A percentile compares a stretch with the other conserved stretches of the same genome.
These are phyloP conservation scores for Calcarius lapponicus DNA, from an alignment of 2,797 vertebrate species.

Conservation along the genomic window DNA sequence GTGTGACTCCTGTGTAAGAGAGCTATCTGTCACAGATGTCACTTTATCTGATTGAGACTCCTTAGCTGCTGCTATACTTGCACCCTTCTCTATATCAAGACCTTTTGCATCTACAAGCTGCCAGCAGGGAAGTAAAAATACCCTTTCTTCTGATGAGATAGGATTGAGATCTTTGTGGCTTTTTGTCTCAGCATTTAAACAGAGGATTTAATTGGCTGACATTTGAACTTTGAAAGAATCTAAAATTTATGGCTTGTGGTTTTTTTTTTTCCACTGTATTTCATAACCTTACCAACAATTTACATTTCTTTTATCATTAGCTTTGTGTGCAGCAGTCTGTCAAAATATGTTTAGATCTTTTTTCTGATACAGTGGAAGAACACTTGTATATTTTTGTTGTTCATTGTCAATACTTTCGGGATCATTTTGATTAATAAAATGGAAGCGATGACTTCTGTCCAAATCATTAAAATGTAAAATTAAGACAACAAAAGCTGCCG, in stretches of 20 bases:
- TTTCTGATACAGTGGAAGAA: constrained; percentile 1
- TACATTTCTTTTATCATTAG: background rate
- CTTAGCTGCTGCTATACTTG: constrained; percentile 61
- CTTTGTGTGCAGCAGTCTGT: background rate
- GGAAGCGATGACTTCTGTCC: background rate
- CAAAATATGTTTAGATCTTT: constrained; percentile 43
- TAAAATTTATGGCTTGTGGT: constrained; percentile 18
- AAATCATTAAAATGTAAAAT: background rate
- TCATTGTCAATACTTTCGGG: background rate
- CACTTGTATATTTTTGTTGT: constrained; percentile 15
- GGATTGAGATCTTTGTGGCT: constrained; percentile 51
- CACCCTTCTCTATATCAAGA: constrained; percentile 64
- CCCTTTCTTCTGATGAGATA: constrained; percentile 39
- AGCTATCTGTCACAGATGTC: constrained; percentile 82
- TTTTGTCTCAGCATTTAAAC: constrained; percentile 64
- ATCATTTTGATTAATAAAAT: constrained; percentile 20
- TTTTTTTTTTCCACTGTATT: background rate
- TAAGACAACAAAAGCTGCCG: background rate
- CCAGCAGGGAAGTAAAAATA: background rate
- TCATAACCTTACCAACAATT: constrained; percentile 47
- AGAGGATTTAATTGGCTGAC: constrained; percentile 55
- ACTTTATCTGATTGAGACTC: constrained; percentile 78
- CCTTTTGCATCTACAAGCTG: constrained; percentile 67
- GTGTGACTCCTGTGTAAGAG: constrained; percentile 81
- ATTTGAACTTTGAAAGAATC: constrained; percentile 64